Conservation (phyloP, 2,888 invertebrate genomes). For the Hypsopygia costalis region DNA sequence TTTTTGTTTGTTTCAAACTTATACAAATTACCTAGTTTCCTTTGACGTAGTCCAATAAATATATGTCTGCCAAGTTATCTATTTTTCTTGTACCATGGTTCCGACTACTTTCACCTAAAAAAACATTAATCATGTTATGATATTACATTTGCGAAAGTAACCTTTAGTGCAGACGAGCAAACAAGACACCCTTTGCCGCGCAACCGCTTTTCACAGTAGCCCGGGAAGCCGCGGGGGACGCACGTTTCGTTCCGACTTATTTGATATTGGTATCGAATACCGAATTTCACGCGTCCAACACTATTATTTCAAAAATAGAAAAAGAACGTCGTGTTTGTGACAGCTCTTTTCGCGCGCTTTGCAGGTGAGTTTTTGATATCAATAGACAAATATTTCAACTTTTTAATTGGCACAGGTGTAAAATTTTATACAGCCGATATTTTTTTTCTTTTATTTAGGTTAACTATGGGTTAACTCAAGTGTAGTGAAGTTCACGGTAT, state of each 20-base stretch:
- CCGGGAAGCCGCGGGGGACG: slow-evolving; percentile 35
- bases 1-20: no score
- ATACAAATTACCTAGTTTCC: no score
- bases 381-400: slow-evolving; percentile 2
- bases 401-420: slow-evolving; percentile 4
- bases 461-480: slow-evolving; percentile 11
- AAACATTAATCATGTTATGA: slow-evolving; percentile 19
- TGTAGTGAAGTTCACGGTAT: slow-evolving; percentile 9
- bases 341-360: slow-evolving; percentile 4
- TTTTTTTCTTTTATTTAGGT: slow-evolving; percentile 18
- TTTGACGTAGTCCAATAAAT: no score
- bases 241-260: slow-evolving; percentile 30
- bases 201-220: slow-evolving; percentile 42
- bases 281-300: slow-evolving; percentile 26
- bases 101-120: slow-evolving; percentile 3
- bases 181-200: slow-evolving; percentile 22
- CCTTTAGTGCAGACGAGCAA: slow-evolving; percentile 15
- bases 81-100: no score
- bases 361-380: slow-evolving; percentile 13
- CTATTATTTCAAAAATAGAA: slow-evolving; percentile 12
- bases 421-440: neutral
- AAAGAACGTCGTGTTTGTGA: slow-evolving; percentile 30
- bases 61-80: no score
- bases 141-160: slow-evolving; percentile 12
- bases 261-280: slow-evolving; percentile 21